A percentile compares a stretch with the other conserved stretches of the same genome.
phyloP scores from a whole-genome alignment of 2,797 vertebrate genomes.

The Gymnoscopelus braueri region DNA sequence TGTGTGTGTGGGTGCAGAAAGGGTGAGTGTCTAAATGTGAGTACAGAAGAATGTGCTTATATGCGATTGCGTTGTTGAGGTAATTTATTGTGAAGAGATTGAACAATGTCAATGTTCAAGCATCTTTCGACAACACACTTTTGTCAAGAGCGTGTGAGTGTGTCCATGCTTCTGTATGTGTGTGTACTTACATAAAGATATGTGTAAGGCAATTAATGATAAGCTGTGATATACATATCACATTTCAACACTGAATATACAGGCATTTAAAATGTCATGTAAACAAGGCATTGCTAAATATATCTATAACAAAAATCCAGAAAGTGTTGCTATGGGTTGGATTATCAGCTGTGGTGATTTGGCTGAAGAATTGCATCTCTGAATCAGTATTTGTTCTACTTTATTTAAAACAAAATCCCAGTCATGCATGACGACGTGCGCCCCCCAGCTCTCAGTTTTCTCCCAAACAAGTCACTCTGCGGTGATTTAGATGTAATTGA shows the following conservation, averaged over 20 bases:
- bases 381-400: neutral
- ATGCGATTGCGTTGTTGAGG: too few species aligned
- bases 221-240: neutral
- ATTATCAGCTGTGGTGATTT: too few species aligned
- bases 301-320: too few species aligned
- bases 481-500: conserved; percentile 16
- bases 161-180: neutral
- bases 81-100: too few species aligned
- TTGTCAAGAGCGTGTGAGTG: neutral
- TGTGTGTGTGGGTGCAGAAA: conserved; percentile 5
- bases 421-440: neutral
- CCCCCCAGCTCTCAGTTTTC: neutral
- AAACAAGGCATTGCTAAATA: too few species aligned
- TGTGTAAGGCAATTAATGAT: neutral
- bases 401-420: conserved; percentile 13
- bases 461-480: neutral
- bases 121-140: too few species aligned
- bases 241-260: neutral
- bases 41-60: too few species aligned
- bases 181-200: neutral
- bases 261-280: too few species aligned
- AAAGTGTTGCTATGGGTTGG: too few species aligned
- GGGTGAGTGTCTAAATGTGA: neutral
- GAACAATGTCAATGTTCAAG: too few species aligned
- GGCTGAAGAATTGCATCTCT: too few species aligned